Percentiles rank a stretch among this genome's conserved stretches.
Conservation (phyloP, 2,888 invertebrate genomes). For the Eustalomyia histrio region DNA sequence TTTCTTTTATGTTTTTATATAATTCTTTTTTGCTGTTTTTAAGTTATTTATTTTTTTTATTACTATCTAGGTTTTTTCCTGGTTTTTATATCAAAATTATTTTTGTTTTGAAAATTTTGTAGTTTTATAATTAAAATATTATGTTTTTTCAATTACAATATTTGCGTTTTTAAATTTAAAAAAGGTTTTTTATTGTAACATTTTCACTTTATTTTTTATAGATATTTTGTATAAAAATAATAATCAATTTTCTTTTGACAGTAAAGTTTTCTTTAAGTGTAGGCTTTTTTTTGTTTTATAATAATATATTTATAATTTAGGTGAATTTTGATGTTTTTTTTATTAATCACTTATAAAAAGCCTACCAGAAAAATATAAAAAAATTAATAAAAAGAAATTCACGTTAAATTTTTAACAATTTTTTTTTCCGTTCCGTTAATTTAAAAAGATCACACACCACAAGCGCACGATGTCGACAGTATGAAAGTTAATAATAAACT, state of each 20-base stretch:
- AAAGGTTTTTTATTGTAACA: not conserved
- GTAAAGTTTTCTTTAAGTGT: not conserved
- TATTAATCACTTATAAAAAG: not conserved
- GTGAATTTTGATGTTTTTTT: slow-evolving; percentile 37
- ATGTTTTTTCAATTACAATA: not conserved
- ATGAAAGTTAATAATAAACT: slow-evolving; percentile 64
- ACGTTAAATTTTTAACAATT: slow-evolving; percentile 20
- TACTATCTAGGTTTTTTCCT: no score
- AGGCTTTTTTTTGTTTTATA: not conserved
- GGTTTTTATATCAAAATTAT: not conserved
- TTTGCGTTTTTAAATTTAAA: not conserved
- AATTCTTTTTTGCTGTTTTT: no score
- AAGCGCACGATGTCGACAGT: slow-evolving; percentile 55
- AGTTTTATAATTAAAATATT: not conserved
- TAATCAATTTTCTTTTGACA: not conserved
- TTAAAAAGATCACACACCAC: slow-evolving; percentile 53
- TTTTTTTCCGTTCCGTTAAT: not conserved
- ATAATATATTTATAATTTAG: not conserved
- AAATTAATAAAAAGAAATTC: slow-evolving; percentile 26
- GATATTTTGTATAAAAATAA: not conserved
- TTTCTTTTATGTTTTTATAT: no score
- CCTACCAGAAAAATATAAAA: slow-evolving; percentile 2
- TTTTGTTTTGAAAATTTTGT: not conserved
- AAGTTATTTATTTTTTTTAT: no score
- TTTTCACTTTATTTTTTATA: not conserved